Base-by-base conservation (phyloP, 2,888 invertebrate genomes). In the Fissipunctia ypsillon region DNA sequence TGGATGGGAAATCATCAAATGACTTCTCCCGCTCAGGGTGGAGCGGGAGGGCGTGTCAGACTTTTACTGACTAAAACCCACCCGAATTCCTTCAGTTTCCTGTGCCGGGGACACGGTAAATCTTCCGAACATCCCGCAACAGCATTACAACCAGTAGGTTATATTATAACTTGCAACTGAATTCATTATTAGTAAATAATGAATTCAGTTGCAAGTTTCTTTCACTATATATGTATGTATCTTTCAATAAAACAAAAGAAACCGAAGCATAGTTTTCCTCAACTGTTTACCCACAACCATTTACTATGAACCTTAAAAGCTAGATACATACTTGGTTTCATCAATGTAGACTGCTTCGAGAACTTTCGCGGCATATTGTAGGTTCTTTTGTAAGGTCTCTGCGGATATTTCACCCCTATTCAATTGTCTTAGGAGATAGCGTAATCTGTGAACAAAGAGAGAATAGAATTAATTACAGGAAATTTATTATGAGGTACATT, bases 281-380 rank as follows among this genome's bases (percentile, higher is more conserved):
- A 76, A 83, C 78, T 48, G 48, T 70, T 38, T 75, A 45, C 59
- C 61, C 80, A 70, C 66, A 59, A 71, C 43, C 61, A 75, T 31
- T 67, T 31, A 48, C 66, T 50, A 69, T 45, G 45, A 68, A 66
- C 74, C 54, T 69, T 67, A 70, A 73, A 65, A 68, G 71, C 66
- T 70, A 31, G 57, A 83, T 94, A 97, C 98, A 96, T 97, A 99
- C 99, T 98, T 98, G 93, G 98, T 98, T 95, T 99, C 99, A 93
- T 99, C 99, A 92, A 98, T 98, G 96, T 98, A 99, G 85, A 99
- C 98, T 22, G 99, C 98, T 96, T 99, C 99, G 84, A 99, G 97
- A 61, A 99, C 99, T 91, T 98, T 98, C 28, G 99, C 99, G 70
- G 99, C 99, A 95, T 99, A 99, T 90, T 99, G 98, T 86, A 99